A percentile compares a stretch with the other conserved stretches of the same genome.
phyloP scores from a whole-genome alignment of 92 coral and sea anemone species.

The Isaurus tuberculatus region DNA sequence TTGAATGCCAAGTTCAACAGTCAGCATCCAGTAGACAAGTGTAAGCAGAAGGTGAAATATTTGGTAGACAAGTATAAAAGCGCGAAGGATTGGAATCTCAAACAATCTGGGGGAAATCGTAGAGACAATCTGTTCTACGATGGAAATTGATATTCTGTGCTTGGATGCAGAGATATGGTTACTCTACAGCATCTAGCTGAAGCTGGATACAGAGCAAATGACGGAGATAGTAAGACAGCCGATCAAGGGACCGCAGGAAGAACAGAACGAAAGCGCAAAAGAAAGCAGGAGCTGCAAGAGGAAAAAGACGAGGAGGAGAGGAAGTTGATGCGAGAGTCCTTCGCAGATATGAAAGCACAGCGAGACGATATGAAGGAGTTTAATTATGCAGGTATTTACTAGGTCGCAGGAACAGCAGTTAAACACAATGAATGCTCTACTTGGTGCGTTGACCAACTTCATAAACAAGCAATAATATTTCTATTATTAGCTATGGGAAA shows the following conservation, averaged over 20 bases:
- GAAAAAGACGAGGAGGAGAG: slow-evolving; percentile 56
- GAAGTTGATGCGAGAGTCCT: slow-evolving; percentile 18
- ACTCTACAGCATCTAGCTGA: slow-evolving; percentile 30
- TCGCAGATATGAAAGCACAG: slow-evolving; percentile 43
- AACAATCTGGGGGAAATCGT: slow-evolving; percentile 31
- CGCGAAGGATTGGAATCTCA: slow-evolving; percentile 31
- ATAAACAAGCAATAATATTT: slow-evolving; percentile 15
- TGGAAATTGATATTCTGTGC: slow-evolving; percentile 38
- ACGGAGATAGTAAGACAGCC: neutral
- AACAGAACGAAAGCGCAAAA: slow-evolving; percentile 33
- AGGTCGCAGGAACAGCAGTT: slow-evolving; percentile 52
- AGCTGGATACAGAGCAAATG: slow-evolving; percentile 13
- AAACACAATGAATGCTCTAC: slow-evolving; percentile 54
- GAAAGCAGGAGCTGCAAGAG: slow-evolving; percentile 30
- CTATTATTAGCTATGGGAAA: slow-evolving; percentile 2
- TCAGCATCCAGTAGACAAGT: slow-evolving; percentile 25
- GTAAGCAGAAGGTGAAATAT: slow-evolving; percentile 3
- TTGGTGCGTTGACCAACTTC: slow-evolving; percentile 49
- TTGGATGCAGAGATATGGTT: slow-evolving; percentile 40
- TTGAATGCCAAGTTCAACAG: slow-evolving; percentile 32
- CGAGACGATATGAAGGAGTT: slow-evolving; percentile 54
- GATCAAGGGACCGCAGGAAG: slow-evolving; percentile 18
- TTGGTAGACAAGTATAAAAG: neutral
- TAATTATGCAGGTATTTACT: slow-evolving; percentile 49
- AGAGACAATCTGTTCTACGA: slow-evolving; percentile 23